Conservation (phyloP, 2,797 vertebrate species). For the Myotis vivesi region DNA sequence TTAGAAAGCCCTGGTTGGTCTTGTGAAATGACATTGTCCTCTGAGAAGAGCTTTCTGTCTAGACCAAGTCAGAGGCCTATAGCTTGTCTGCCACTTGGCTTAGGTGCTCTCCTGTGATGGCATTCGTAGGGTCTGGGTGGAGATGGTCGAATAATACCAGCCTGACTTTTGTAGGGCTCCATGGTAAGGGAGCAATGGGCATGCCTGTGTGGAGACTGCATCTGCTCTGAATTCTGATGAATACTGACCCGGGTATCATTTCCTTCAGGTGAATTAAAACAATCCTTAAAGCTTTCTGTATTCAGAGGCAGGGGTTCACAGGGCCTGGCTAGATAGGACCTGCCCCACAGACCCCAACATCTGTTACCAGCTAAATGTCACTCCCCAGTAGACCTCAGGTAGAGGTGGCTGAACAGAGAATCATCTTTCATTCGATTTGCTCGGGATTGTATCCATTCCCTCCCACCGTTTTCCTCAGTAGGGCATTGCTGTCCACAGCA, state of each 20-base stretch:
- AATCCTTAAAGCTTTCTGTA: not conserved
- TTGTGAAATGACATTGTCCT: not conserved
- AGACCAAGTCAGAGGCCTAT: not conserved
- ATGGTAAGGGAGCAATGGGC: not conserved
- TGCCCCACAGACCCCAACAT: not conserved
- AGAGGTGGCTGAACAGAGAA: not conserved
- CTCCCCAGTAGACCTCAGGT: not conserved
- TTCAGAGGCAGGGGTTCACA: not conserved
- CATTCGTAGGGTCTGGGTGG: not conserved
- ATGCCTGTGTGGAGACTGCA: not conserved
- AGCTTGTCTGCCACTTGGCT: not conserved
- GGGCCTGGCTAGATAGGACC: not conserved
- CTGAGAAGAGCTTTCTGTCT: not conserved
- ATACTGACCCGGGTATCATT: fast-evolving
- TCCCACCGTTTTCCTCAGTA: fast-evolving
- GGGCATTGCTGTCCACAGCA: not conserved
- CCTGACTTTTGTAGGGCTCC: not conserved
- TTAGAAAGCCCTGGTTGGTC: not conserved
- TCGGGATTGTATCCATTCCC: not conserved
- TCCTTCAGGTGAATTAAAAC: not conserved
- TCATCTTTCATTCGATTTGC: not conserved
- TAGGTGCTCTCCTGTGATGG: not conserved
- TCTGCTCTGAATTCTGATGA: not conserved
- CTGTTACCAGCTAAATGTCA: not conserved
- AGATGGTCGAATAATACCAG: not conserved